These are phyloP conservation scores for Tenebrio molitor DNA, from an alignment of 1,140 invertebrate genomes.

Conservation along the genomic window DNA sequence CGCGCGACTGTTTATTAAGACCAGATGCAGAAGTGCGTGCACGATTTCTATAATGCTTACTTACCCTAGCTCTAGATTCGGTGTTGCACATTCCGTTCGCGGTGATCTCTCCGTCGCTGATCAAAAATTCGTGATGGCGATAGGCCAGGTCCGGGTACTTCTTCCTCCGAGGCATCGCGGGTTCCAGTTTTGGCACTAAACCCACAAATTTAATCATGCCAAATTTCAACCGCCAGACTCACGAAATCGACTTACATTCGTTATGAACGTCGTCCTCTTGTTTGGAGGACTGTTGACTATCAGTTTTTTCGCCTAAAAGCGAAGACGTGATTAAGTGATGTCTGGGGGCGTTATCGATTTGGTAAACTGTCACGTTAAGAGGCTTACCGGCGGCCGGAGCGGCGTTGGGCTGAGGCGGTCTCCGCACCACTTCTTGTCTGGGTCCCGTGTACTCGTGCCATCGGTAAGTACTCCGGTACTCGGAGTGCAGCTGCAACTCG, in stretches of 20 bases:
- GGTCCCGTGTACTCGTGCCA: constrained; percentile 90
- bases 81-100: constrained; percentile 68
- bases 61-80: constrained; percentile 72
- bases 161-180: constrained; percentile 85
- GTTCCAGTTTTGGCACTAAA: constrained; percentile 77
- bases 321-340: constrained; percentile 63
- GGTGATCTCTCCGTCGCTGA: constrained; percentile 71
- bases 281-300: constrained; percentile 48
- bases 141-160: constrained; percentile 89
- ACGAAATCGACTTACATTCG: constrained; percentile 55
- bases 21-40: constrained; percentile 50
- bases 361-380: not conserved
- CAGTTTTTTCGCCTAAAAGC: constrained; percentile 64
- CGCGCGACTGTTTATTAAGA: constrained; percentile 13
- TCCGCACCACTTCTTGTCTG: constrained; percentile 72
- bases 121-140: constrained; percentile 85
- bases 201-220: constrained; percentile 47
- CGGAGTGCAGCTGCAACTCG: constrained; percentile 82
- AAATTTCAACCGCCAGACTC: constrained; percentile 4
- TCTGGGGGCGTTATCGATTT: constrained; percentile 54
- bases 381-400: constrained; percentile 69
- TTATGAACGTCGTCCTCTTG: constrained; percentile 56
- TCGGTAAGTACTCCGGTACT: constrained; percentile 92
- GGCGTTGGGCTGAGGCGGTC: constrained; percentile 74
- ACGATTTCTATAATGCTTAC: constrained; percentile 58